Evolutionary conservation across 1,140 invertebrate species (phyloP).

Genomic region (Lasioglossum baleicum): DNA sequence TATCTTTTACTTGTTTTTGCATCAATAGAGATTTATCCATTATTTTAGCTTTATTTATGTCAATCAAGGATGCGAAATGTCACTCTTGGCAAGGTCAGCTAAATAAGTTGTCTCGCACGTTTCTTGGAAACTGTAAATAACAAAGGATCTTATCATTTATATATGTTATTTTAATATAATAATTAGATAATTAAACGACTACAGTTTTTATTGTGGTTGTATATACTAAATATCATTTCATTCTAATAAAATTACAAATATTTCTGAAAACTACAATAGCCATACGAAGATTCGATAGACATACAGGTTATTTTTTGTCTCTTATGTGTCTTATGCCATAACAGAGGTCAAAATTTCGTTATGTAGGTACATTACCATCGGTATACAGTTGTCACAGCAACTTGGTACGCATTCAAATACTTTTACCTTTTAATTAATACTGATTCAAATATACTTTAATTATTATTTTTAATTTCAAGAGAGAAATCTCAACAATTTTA

Average conservation of each 20-base stretch:
- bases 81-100: not conserved
- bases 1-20: slow-evolving; percentile 86
- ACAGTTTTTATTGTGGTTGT: not conserved
- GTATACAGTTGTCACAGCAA: no score
- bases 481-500: no score
- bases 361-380: no score
- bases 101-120: not conserved
- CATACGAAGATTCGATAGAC: no score
- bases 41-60: slow-evolving; percentile 37
- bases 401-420: no score
- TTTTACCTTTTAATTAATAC: no score
- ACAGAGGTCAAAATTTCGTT: no score
- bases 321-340: no score
- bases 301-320: no score
- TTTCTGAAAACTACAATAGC: no score
- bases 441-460: no score
- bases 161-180: not conserved
- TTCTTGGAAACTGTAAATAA: not conserved
- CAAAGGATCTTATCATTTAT: not conserved
- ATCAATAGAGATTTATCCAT: slow-evolving; percentile 80
- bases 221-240: not conserved
- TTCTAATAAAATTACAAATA: not conserved
- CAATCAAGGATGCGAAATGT: not conserved
- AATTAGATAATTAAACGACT: not conserved
- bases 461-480: no score